Evolutionary conservation across 2,113 vertebrate genomes (phyloP).

Genomic region (Dicerorhinus sumatrensis): DNA sequence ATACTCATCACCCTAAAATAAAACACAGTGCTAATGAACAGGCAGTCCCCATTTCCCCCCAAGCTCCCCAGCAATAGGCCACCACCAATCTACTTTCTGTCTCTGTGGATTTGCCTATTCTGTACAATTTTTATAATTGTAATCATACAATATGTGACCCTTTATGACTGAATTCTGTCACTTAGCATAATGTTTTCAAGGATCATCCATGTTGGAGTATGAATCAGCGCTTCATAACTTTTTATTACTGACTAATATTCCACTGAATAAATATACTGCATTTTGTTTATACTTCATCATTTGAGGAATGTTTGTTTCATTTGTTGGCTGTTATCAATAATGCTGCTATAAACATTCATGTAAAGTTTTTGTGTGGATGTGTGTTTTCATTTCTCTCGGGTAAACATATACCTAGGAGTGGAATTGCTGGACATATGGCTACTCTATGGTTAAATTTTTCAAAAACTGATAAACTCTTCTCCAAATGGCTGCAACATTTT

Average conservation of each 20-base stretch:
- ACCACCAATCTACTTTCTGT: neutral
- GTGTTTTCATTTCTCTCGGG: too few relatives aligned
- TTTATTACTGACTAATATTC: slow-evolving; percentile 3
- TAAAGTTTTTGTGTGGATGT: too few relatives aligned
- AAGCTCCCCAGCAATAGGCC: neutral
- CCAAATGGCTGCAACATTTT: neutral
- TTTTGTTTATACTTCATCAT: neutral
- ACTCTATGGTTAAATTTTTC: neutral
- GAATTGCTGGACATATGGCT: neutral
- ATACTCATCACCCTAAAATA: neutral
- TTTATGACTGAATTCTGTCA: neutral
- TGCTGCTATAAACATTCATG: neutral
- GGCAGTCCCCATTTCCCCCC: neutral
- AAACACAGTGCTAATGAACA: neutral
- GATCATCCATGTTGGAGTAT: neutral
- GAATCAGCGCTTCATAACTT: neutral
- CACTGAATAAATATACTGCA: neutral
- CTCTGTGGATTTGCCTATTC: neutral
- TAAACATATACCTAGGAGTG: neutral
- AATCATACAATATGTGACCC: neutral
- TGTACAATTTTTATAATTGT: neutral
- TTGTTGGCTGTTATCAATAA: neutral
- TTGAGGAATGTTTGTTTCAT: neutral
- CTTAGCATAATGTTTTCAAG: neutral
- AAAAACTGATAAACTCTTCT: neutral